Evolutionary conservation across 1,140 invertebrate genomes (phyloP).

Genomic region (Arion vulgaris): DNA sequence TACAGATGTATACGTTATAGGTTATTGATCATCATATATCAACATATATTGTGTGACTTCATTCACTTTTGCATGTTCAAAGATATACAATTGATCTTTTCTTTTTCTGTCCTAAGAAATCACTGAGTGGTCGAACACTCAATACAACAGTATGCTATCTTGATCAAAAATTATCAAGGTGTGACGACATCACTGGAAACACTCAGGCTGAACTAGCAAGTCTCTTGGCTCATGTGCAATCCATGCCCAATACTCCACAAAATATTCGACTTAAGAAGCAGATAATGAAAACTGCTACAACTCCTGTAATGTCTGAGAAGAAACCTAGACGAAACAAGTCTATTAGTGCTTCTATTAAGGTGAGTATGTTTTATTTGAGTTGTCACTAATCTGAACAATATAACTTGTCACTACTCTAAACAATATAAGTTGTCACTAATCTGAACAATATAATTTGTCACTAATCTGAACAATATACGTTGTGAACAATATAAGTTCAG

Average conservation of each 20-base stretch:
- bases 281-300: slow-evolving; percentile 6
- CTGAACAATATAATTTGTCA: too few species aligned
- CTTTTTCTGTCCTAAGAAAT: slow-evolving; percentile 15
- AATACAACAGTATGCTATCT: slow-evolving; percentile 31
- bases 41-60: too few species aligned
- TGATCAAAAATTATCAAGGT: slow-evolving; percentile 15
- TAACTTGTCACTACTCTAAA: too few species aligned
- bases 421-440: too few species aligned
- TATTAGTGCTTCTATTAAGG: slow-evolving; percentile 36
- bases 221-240: slow-evolving; percentile 32
- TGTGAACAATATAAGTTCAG: too few species aligned
- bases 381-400: too few species aligned
- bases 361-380: too few species aligned
- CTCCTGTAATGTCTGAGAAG: background rate
- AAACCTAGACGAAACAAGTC: slow-evolving; percentile 29
- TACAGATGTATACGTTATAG: too few species aligned
- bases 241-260: slow-evolving; percentile 21
- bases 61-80: too few species aligned
- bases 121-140: slow-evolving; percentile 5
- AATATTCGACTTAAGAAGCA: slow-evolving; percentile 13
- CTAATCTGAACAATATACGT: too few species aligned
- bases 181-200: slow-evolving; percentile 24
- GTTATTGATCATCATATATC: too few species aligned
- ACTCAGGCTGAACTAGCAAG: slow-evolving; percentile 28
- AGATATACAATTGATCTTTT: too few species aligned